Base-by-base conservation (phyloP, 2,113 vertebrate species). In the Osmerus eperlanus region DNA sequence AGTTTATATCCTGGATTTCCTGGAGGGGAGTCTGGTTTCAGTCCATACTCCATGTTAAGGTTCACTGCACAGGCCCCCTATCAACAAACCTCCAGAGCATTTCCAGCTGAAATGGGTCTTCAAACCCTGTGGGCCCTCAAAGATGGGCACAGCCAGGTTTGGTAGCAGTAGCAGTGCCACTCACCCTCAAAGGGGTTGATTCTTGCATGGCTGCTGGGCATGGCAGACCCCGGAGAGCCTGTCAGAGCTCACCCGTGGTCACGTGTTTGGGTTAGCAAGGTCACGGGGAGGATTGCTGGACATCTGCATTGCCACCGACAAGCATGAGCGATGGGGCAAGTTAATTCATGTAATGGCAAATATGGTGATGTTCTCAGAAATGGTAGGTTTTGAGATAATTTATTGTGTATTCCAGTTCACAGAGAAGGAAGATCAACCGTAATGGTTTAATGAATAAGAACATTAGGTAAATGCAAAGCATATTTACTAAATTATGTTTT, bases 161-260 rank as follows among this genome's bases (percentile, higher is more conserved):
- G 9, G 32, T 55, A 73, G n/a, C 67, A 65, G 77, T 67, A 54
- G 16, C 55, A 60, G 18, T 54, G 64, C 68, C 75, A 80, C 73
- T 80, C 81, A 74, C 71, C 80, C 79, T 75, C 67, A 78, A 83
- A 83, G 82, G 74, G 88, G 76, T 84, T 68, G 59, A 83, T 91
- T 86, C 86, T 47, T 84, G 83, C 84, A 73, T 81, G 74, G 82
- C 82, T 77, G 64, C 71, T 51, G 66, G 73, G 73, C 74, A 65
- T 69, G 60, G 66, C 54, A 74, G 67, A 41, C 70, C 77, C 81
- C 13, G 71, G 66, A 79, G 83, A 79, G 75, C 78, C 65, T 61
- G 78, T 77, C 76, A 67, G 72, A 86, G 84, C 80, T 83, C 79
- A 70, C 54, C 68, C 67, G 59, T 52, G 70, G 84, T 84, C 54